Percentiles rank a stretch among this genome's conserved stretches.
phyloP scores from a whole-genome alignment of 2,888 invertebrate genomes.

The Arrhopalites spinosus region DNA sequence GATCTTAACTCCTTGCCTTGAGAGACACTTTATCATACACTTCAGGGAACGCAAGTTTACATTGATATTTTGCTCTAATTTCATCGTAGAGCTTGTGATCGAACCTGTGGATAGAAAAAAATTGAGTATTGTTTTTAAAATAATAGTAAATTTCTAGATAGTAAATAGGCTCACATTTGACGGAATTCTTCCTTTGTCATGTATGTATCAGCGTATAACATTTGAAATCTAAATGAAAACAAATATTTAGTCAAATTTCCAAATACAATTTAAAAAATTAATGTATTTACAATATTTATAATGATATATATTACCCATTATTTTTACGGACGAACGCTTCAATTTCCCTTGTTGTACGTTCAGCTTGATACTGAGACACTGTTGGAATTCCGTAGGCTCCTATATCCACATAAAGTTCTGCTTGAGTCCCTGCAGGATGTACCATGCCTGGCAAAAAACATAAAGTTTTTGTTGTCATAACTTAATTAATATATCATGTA shows the following conservation, averaged over 20 bases:
- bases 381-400: constrained; percentile 80
- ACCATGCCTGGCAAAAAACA: constrained; percentile 81
- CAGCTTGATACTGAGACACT: constrained; percentile 66
- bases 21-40: constrained; percentile 76
- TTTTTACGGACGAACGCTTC: constrained; percentile 73
- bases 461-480: too few relatives aligned
- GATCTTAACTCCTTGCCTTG: constrained; percentile 59
- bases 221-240: constrained; percentile 69
- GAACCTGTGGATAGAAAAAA: too few relatives aligned
- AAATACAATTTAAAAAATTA: neutral
- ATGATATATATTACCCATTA: constrained; percentile 66
- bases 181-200: constrained; percentile 75
- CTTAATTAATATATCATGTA: too few relatives aligned
- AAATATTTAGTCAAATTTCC: too few relatives aligned
- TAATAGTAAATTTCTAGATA: too few relatives aligned
- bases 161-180: too few relatives aligned
- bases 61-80: constrained; percentile 66
- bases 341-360: constrained; percentile 69
- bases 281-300: neutral
- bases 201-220: constrained; percentile 83
- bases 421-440: constrained; percentile 62
- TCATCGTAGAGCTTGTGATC: constrained; percentile 75
- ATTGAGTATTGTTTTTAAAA: too few relatives aligned
- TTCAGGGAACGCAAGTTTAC: constrained; percentile 76
- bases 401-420: constrained; percentile 76